Evolutionary conservation across 2,888 invertebrate species (phyloP), one percentile per base, ranked within the genome.

Genomic region (Pachydiplax longipennis): DNA sequence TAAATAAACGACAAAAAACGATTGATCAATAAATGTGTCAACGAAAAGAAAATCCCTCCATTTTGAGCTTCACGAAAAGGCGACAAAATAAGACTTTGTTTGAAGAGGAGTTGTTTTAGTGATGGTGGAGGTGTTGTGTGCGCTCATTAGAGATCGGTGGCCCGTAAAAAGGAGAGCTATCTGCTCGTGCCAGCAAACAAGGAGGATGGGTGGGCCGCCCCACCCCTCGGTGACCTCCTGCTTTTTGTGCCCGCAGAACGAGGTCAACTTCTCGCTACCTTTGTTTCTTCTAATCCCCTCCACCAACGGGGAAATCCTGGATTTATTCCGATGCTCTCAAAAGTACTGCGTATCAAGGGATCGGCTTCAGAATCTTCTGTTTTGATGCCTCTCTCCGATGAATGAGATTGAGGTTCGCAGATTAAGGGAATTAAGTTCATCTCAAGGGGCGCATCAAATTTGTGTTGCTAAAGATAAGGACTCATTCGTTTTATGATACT

Each of bases 111-210:
- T 44, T 6, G 44, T 44, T 4, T 8, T 8, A 31, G 82, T 82
- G 44, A n/a, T 25, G 44, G 44, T 8, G 61, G 82, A 82, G 82
- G 48, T 82, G 82, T 82, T 82, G 48, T 82, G 12, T 58, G 83
- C 83, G 83, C 58, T 83, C 83, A 83, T 83, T 83, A 83, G 83
- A 15, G 83, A 83, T 83, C 83, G 83, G 25, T 83, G 83, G 83
- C 58, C 83, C 83, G 83, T 58, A 83, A 61, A 83, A 83, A 83
- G 58, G 83, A 83, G 83, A 58, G 58, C 83, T 83, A 15, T 83
- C 58, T 61, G 35, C 83, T 83, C 83, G 53, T 58, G 83, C 58
- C 58, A 83, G 58, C 83, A 83, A 61, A 58, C 58, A 61, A 83
- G 83, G 83, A 58, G 83, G 53, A 58, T 82, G 48, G 40, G 40